Evolutionary conservation across 2,113 vertebrate species (phyloP).

Genomic region (Cynocephalus volans): DNA sequence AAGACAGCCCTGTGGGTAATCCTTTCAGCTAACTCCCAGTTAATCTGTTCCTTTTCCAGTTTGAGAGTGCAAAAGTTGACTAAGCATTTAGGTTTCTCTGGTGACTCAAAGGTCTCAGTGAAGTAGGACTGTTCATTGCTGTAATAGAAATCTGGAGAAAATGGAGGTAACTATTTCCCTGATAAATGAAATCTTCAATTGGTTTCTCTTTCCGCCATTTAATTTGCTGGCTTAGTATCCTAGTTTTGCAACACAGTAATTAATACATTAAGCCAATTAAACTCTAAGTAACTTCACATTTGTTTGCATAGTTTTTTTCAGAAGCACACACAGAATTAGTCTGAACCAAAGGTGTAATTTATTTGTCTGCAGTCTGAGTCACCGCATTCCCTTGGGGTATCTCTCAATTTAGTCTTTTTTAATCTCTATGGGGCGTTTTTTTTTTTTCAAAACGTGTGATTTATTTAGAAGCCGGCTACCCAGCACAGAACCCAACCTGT

Average conservation of each 20-base stretch:
- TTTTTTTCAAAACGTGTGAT: constrained; percentile 52
- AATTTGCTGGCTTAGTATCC: constrained; percentile 52
- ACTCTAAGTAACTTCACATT: constrained; percentile 60
- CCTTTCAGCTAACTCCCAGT: background rate
- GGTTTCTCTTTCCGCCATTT: constrained; percentile 70
- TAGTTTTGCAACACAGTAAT: constrained; percentile 73
- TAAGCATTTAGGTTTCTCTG: background rate
- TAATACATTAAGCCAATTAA: constrained; percentile 80
- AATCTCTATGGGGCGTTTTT: constrained; percentile 58
- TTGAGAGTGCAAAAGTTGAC: background rate
- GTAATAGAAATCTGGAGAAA: constrained; percentile 26
- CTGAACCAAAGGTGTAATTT: constrained; percentile 79
- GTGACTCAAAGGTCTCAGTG: background rate
- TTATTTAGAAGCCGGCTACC: constrained; percentile 70
- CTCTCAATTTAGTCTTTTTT: constrained; percentile 65
- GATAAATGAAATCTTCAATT: constrained; percentile 63
- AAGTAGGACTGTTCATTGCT: background rate
- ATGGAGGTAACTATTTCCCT: constrained; percentile 57
- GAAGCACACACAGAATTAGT: constrained; percentile 60
- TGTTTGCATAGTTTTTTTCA: constrained; percentile 68
- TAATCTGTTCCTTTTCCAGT: background rate
- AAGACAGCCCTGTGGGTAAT: background rate
- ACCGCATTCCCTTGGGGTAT: constrained; percentile 58
- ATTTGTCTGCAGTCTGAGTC: constrained; percentile 84
- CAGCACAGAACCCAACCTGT: background rate